Percentiles rank a stretch among this genome's conserved stretches.
Evolutionary conservation across 2,888 invertebrate species (phyloP).

Genomic region (Nebria salina): DNA sequence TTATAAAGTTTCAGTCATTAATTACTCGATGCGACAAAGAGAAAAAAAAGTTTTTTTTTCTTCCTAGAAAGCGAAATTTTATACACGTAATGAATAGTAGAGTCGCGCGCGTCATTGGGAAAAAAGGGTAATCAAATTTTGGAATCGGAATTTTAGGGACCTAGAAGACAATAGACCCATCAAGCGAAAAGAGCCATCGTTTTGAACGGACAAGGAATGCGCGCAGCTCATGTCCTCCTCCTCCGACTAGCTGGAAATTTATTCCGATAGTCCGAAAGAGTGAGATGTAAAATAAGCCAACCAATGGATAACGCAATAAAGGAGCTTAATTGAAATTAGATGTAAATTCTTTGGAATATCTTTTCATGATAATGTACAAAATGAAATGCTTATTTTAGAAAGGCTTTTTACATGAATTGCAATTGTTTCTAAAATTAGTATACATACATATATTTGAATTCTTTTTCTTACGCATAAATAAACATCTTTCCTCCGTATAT

Average conservation of each 20-base stretch:
- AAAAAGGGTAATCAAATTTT: slow-evolving; percentile 32
- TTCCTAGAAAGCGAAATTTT: slow-evolving; percentile 11
- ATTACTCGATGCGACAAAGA: neutral
- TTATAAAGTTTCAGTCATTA: neutral
- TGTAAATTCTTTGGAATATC: slow-evolving; percentile 36
- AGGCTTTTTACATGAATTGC: neutral
- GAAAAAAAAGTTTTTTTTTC: slow-evolving; percentile 21
- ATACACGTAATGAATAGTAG: slow-evolving; percentile 16
- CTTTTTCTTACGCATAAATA: no score
- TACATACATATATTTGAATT: neutral
- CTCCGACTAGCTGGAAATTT: slow-evolving; percentile 28
- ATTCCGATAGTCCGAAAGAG: slow-evolving; percentile 24
- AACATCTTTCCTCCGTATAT: no score
- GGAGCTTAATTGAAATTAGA: slow-evolving; percentile 45
- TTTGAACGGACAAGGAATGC: slow-evolving; percentile 33
- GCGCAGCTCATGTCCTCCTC: slow-evolving; percentile 12
- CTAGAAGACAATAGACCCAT: slow-evolving; percentile 37
- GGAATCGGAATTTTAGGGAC: slow-evolving; percentile 4
- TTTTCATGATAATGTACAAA: slow-evolving; percentile 36
- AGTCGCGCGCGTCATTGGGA: neutral
- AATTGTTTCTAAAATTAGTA: neutral
- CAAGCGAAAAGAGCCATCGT: slow-evolving; percentile 21
- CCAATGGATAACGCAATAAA: slow-evolving; percentile 37
- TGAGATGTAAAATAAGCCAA: slow-evolving; percentile 16
- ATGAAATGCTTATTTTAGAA: slow-evolving; percentile 12